Evolutionary conservation across 1,140 invertebrate species (phyloP).

Genomic region (Eufriesea mexicana): DNA sequence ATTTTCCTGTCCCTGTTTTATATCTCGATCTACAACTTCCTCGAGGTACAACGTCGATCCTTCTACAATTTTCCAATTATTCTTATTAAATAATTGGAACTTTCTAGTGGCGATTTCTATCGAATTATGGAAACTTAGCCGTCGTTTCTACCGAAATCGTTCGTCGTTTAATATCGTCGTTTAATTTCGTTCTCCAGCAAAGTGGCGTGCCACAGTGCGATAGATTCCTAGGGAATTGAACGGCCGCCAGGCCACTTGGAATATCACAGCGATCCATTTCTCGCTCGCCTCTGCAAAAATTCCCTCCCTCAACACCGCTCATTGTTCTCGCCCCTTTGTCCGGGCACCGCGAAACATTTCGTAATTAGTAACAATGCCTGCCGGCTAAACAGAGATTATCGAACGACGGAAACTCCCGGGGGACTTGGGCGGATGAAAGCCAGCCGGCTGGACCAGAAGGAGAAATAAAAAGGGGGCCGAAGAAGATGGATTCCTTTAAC

Average conservation of each 20-base stretch:
- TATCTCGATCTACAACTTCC: too few relatives aligned
- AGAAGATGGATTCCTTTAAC: constrained; percentile 40
- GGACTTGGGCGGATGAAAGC: constrained; percentile 24
- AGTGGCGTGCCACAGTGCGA: background rate
- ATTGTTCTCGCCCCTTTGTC: constrained; percentile 46
- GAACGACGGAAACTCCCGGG: constrained; percentile 21
- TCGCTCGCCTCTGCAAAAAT: constrained; percentile 28
- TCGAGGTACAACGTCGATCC: too few relatives aligned
- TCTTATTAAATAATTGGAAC: too few relatives aligned
- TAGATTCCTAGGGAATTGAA: constrained; percentile 23
- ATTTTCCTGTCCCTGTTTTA: too few relatives aligned
- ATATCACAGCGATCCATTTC: constrained; percentile 28
- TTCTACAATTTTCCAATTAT: too few relatives aligned
- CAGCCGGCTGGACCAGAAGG: background rate
- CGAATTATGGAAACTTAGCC: background rate
- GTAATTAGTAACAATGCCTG: constrained; percentile 54
- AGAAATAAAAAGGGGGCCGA: too few relatives aligned
- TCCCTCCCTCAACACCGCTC: background rate
- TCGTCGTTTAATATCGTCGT: too few relatives aligned
- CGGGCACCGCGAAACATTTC: constrained; percentile 22
- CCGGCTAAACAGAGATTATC: constrained; percentile 48
- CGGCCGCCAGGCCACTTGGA: constrained; percentile 1
- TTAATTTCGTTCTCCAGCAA: background rate
- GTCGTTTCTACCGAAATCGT: background rate
- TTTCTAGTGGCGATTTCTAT: too few relatives aligned